Percentiles rank a stretch among this genome's conserved stretches.
Conservation (phyloP, 23 tunicate species). For the Aplidium turbinatum region DNA sequence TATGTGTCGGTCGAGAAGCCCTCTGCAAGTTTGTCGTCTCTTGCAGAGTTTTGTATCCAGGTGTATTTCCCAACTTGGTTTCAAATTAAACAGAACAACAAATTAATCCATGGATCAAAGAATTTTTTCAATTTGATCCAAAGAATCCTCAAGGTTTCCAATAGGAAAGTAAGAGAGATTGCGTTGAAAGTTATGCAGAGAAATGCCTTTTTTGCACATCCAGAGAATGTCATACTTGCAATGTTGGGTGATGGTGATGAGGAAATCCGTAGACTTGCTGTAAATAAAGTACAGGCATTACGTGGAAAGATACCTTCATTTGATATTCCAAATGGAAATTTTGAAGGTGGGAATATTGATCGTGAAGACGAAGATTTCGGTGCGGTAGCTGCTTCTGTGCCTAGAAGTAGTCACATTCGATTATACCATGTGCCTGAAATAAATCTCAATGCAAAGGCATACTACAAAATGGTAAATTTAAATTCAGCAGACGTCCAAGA, state of each 20-base stretch:
- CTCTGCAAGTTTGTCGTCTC: too few species aligned
- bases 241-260: constrained; percentile 24
- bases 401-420: too few species aligned
- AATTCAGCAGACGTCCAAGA: too few species aligned
- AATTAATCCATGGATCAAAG: background rate
- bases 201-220: constrained; percentile 30
- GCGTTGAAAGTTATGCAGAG: constrained; percentile 2
- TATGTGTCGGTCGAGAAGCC: constrained; percentile 17
- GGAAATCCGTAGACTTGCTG: background rate
- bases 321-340: too few species aligned
- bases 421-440: too few species aligned
- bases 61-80: constrained; percentile 3
- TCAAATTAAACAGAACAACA: background rate
- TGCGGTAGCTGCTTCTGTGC: too few species aligned
- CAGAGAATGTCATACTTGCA: constrained; percentile 15
- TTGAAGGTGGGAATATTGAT: too few species aligned
- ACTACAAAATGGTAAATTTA: too few species aligned
- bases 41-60: background rate
- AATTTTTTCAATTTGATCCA: constrained; percentile 9
- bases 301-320: too few species aligned
- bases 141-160: background rate
- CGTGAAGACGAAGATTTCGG: too few species aligned
- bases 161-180: background rate
- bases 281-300: too few species aligned
- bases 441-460: too few species aligned